phyloP scores from a whole-genome alignment of 2,888 invertebrate species.

The Neoaliturus tenellus region DNA sequence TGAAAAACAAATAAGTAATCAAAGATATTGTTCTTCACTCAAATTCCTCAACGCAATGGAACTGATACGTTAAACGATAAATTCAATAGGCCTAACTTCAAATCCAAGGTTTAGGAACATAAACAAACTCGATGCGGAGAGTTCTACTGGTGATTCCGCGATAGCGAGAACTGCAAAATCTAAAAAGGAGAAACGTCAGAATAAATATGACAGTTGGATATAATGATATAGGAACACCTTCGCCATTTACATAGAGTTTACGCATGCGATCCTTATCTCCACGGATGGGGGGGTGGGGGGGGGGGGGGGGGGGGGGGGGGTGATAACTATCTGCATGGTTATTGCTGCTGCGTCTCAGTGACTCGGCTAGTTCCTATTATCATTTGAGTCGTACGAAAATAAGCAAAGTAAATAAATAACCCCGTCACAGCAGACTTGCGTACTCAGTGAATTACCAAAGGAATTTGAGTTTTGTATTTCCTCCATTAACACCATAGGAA shows the following conservation, averaged over 20 bases:
- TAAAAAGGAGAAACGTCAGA: slow-evolving; percentile 7
- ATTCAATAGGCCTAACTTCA: too few relatives aligned
- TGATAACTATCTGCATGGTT: slow-evolving; percentile 26
- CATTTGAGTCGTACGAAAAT: slow-evolving; percentile 24
- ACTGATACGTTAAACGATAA: too few relatives aligned
- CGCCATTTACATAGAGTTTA: slow-evolving; percentile 39
- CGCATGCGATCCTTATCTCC: slow-evolving; percentile 23
- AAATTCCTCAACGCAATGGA: too few relatives aligned
- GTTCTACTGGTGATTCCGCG: background rate
- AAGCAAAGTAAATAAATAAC: too few relatives aligned
- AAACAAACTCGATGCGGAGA: background rate
- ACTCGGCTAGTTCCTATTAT: slow-evolving; percentile 11
- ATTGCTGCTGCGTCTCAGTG: slow-evolving; percentile 8
- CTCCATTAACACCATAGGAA: too few relatives aligned
- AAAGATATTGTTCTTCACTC: too few relatives aligned
- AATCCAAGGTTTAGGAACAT: background rate
- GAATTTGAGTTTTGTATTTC: too few relatives aligned
- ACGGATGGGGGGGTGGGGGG: background rate
- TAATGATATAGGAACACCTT: slow-evolving; percentile 35
- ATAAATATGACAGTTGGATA: slow-evolving; percentile 41
- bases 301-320: background rate
- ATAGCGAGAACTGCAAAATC: slow-evolving; percentile 2
- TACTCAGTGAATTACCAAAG: too few relatives aligned
- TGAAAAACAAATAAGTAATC: too few relatives aligned
- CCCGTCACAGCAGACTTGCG: too few relatives aligned